Evolutionary conservation across 1,140 invertebrate genomes (phyloP), one percentile per base, ranked within the genome.

Genomic region (Polypedilum vanderplanki): DNA sequence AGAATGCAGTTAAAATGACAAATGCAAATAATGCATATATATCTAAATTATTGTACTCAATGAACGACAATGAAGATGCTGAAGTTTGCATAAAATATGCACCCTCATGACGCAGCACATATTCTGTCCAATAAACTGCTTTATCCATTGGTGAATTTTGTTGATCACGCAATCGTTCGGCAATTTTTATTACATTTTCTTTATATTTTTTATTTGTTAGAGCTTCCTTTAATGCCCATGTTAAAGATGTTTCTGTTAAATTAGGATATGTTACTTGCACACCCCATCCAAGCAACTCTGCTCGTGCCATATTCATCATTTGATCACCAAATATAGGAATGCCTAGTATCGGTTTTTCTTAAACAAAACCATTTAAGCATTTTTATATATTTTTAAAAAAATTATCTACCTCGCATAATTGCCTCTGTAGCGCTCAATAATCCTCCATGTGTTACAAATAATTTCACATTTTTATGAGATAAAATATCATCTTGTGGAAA

Each of bases 51-150:
- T 87, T 83, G 65, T 86, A 85, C 77, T 88, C 85, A 73, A 87
- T 82, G 75, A 85, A 85, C 75, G 81, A 85, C 0, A 89, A 77
- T 64, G 88, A 80, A 74, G 81, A 79, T 0, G 83, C 81, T 4
- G 81, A 75, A 15, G 84, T 83, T 41, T 85, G 81, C 0, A 89
- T 78, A 40, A 84, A 85, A 3, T 80, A 77, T 0, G 84, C 83
- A 65, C 85, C 83, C 7, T 85, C 84, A 79, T 90, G 89, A 10
- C 89, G 84, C 0, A 87, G 83, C 0, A 91, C 84, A 76, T 91
- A 88, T 79, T 93, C 91, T 0, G 86, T 84, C 89, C 90, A 91
- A 81, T 87, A 92, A 0, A 89, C 83, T 0, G 88, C 88, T 0
- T 86, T 87, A 17, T 91, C 86, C 76, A 91, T 75, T 0, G 90